Base-by-base conservation (phyloP, 2,113 vertebrate species). In the Tenrec ecaudatus region DNA sequence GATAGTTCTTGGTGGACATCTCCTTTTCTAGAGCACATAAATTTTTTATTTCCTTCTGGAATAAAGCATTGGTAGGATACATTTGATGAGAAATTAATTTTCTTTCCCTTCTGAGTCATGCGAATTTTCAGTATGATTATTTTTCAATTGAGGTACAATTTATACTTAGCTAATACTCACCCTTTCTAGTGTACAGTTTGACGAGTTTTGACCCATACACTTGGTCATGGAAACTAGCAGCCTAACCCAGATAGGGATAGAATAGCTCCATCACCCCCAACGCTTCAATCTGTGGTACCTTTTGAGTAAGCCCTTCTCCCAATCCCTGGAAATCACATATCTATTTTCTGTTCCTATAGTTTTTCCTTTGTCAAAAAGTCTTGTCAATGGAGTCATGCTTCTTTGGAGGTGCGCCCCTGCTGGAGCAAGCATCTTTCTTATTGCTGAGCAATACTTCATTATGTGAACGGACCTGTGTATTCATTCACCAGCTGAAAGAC, bases 71-170 rank as follows among this genome's bases (percentile, higher is more conserved):
- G 36, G 6, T 29, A 73, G 47, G 20, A 79, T 73, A 88, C 57
- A 17, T 88, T 6, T 88, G 25, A 36, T 43, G 62, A 85, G 40
- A n/a, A n/a, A n/a, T n/a, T n/a, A n/a, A n/a, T n/a, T n/a, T 73
- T 62, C 75, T 89, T 89, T 84, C 20, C 43, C 36, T 92, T 80
- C 58, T 81, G 85, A 66, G 43, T 47, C 64, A 92, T 81, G 57
- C 64, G 8, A 3, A 78, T 36, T 94, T 76, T 88, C 36, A 71
- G 9, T 91, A 40, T 33, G 8, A 22, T 47, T 64, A 64, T 25
- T 47, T 77, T 85, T 36, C 8, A 60, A 73, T 3, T 82, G 47
- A 92, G 64, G n/a, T n/a, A 23, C 73, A 25, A 80, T 38, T 81
- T 58, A 43, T 66, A 66, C 19, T 89, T 27, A 69, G 82, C 36